Evolutionary conservation across 1,140 invertebrate genomes (phyloP).

Genomic region (Melipona quadrifasciata): DNA sequence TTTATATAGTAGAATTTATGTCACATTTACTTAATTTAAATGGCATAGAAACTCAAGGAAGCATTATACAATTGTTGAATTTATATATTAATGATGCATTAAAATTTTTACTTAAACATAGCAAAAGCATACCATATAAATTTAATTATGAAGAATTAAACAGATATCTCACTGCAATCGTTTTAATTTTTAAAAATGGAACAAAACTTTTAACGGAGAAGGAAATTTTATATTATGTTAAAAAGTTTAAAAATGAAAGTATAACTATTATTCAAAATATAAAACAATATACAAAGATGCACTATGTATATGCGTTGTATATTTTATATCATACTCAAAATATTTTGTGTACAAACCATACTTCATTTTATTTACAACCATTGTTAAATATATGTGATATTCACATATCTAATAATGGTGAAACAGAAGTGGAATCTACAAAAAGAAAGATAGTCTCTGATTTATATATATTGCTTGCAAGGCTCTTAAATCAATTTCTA

Average conservation of each 20-base stretch:
- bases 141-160: constrained; percentile 48
- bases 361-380: constrained; percentile 11
- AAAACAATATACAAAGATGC: constrained; percentile 22
- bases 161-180: constrained; percentile 29
- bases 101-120: constrained; percentile 50
- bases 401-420: background rate
- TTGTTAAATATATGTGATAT: constrained; percentile 13
- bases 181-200: constrained; percentile 38
- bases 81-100: constrained; percentile 30
- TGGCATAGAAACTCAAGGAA: background rate
- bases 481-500: constrained; percentile 50
- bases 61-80: constrained; percentile 20
- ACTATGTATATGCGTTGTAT: constrained; percentile 55
- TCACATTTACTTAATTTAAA: constrained; percentile 52
- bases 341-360: background rate
- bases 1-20: constrained; percentile 54
- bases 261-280: constrained; percentile 43
- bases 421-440: background rate
- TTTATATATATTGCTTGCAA: constrained; percentile 56
- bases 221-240: constrained; percentile 26
- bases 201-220: constrained; percentile 28
- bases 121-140: constrained; percentile 17
- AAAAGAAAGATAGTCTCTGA: constrained; percentile 60
- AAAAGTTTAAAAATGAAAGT: constrained; percentile 43
- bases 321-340: constrained; percentile 54